Evolutionary conservation across 2,797 vertebrate species (phyloP).

Genomic region (Alcedo quadribrachys): DNA sequence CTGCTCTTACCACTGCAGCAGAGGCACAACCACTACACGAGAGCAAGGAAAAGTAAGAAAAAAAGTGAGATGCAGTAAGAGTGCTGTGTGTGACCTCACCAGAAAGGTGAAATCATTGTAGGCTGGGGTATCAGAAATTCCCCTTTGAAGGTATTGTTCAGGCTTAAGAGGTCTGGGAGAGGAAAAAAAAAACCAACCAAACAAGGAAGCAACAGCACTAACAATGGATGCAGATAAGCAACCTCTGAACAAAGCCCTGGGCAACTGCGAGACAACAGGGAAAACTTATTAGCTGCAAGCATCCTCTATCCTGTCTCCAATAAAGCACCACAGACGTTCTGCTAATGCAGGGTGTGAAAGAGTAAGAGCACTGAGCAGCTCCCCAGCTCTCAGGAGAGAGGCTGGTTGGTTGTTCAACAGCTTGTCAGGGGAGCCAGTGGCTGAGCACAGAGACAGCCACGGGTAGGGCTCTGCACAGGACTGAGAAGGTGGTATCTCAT

Average conservation of each 20-base stretch:
- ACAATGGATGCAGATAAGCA: conserved; percentile 62
- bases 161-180: conserved; percentile 15
- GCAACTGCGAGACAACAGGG: conserved; percentile 6
- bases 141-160: conserved; percentile 39
- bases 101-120: conserved; percentile 18
- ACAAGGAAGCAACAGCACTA: neutral
- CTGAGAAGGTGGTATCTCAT: neutral
- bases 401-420: neutral
- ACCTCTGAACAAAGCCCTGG: conserved; percentile 42
- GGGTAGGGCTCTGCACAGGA: neutral
- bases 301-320: conserved; percentile 35
- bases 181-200: neutral
- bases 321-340: conserved; percentile 46
- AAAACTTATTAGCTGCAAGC: conserved; percentile 52
- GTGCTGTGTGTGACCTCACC: neutral
- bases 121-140: conserved; percentile 22
- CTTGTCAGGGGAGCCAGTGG: neutral
- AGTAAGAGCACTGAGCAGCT: conserved; percentile 11
- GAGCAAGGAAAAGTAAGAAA: neutral
- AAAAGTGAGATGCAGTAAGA: neutral
- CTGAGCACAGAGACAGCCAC: neutral
- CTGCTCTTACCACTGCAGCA: neutral
- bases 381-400: neutral
- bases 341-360: neutral
- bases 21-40: neutral